Conservation (phyloP, 2,113 vertebrate species). For the Trochalopteron elliotii region DNA sequence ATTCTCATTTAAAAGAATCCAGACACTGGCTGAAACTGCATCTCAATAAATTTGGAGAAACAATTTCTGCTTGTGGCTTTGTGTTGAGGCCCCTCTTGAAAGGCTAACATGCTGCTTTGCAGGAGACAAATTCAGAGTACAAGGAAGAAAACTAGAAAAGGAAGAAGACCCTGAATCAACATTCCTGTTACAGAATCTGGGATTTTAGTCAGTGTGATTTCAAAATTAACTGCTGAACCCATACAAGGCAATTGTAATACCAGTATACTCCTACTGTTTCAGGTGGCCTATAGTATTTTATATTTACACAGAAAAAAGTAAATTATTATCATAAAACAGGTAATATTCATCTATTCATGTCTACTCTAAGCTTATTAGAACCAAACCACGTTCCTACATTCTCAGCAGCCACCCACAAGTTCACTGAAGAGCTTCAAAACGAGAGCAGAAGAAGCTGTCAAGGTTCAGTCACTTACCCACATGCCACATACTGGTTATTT, state of each 20-base stretch:
- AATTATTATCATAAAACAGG: neutral
- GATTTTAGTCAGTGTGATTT: neutral
- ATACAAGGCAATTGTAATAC: neutral
- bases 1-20: neutral
- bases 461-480: constrained; percentile 82
- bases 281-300: neutral
- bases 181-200: neutral
- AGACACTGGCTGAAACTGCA: neutral
- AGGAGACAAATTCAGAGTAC: neutral
- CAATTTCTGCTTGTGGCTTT: neutral
- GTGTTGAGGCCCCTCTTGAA: neutral
- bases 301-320: neutral
- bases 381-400: neutral
- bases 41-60: neutral
- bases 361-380: neutral
- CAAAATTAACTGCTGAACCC: neutral
- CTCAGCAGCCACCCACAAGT: fast-evolving
- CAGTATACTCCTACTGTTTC: neutral
- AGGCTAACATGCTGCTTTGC: neutral
- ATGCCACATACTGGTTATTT: constrained; percentile 89
- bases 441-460: neutral
- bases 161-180: neutral
- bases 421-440: neutral
- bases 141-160: neutral
- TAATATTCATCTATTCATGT: neutral